Percentiles rank a stretch among this genome's conserved stretches.
These are phyloP conservation scores for Fregata magnificens DNA, from an alignment of 2,113 vertebrate species.

Conservation along the genomic window DNA sequence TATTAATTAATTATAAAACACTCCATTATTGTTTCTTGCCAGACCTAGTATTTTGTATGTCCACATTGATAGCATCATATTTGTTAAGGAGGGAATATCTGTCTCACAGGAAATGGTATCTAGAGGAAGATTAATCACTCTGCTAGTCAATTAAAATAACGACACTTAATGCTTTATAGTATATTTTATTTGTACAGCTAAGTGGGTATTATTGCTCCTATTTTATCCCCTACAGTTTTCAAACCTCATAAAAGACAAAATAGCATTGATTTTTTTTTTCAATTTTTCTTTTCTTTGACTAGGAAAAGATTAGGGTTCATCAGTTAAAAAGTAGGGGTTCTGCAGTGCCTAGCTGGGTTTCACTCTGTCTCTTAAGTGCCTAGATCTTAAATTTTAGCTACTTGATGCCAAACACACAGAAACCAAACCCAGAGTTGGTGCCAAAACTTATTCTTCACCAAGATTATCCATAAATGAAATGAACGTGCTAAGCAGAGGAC, in stretches of 20 bases:
- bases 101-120: neutral
- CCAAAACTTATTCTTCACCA: neutral
- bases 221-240: neutral
- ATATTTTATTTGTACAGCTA: neutral
- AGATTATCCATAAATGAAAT: neutral
- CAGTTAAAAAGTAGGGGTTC: neutral
- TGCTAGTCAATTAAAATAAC: neutral
- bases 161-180: neutral
- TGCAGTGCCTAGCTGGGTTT: neutral
- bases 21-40: neutral
- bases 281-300: neutral
- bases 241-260: neutral
- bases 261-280: neutral
- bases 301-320: neutral
- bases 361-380: neutral
- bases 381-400: neutral
- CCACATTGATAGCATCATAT: neutral
- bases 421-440: neutral
- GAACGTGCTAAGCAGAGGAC: neutral
- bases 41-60: neutral
- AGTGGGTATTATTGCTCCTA: neutral
- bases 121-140: neutral
- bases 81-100: neutral
- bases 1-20: conserved; percentile 41
- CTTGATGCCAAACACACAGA: neutral